These are phyloP conservation scores for Temnothorax unifasciatus DNA, from an alignment of 2,888 invertebrate genomes.

Conservation along the genomic window DNA sequence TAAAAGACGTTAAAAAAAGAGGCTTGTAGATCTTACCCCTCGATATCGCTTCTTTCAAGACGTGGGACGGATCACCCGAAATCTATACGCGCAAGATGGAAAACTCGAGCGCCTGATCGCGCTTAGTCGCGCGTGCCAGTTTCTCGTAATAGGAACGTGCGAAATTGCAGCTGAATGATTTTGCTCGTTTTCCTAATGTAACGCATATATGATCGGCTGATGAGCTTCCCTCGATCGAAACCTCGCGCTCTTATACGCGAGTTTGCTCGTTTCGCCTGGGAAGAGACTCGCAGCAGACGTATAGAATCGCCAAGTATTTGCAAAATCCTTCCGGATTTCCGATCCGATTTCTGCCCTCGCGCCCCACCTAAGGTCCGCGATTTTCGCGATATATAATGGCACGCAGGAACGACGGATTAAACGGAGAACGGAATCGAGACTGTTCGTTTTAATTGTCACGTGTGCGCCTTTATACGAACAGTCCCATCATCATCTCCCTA, in stretches of 20 bases:
- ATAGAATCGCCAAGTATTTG: not conserved
- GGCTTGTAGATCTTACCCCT: conserved; percentile 15
- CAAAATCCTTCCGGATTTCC: not conserved
- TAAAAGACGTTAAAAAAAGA: not conserved
- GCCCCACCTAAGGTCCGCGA: not conserved
- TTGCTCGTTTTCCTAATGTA: conserved; percentile 85
- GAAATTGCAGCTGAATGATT: conserved; percentile 87
- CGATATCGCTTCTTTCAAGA: conserved; percentile 13
- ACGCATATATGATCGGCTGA: conserved; percentile 81
- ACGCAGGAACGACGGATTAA: conserved; percentile 69
- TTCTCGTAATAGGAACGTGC: conserved; percentile 83
- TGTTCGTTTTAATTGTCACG: conserved; percentile 84
- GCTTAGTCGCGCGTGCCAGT: not conserved
- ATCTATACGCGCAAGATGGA: conserved; percentile 14
- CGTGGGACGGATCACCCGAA: conserved; percentile 35
- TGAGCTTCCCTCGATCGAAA: conserved; percentile 4
- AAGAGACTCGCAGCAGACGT: not conserved
- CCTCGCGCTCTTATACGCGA: not conserved
- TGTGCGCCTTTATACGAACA: conserved; percentile 83
- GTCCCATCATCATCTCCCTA: conserved; percentile 59
- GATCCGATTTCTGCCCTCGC: not conserved
- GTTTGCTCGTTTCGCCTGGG: not conserved
- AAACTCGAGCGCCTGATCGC: not conserved
- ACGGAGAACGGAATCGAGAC: conserved; percentile 81
- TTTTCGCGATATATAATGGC: not conserved